These are phyloP conservation scores for Chromis chromis DNA, from an alignment of 2,797 vertebrate genomes.

Conservation along the genomic window DNA sequence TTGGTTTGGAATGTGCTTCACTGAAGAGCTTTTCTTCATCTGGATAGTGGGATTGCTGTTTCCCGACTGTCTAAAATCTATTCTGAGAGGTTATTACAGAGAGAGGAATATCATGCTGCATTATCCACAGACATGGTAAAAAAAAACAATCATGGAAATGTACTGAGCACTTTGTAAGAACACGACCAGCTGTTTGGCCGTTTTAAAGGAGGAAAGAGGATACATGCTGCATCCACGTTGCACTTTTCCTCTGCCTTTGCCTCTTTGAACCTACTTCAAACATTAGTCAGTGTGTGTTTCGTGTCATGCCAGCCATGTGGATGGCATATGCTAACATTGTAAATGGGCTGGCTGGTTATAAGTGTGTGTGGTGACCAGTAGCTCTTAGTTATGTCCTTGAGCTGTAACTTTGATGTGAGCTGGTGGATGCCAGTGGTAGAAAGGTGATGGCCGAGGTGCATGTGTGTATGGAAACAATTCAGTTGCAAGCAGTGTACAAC, in stretches of 20 bases:
- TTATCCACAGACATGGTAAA: conserved; percentile 56
- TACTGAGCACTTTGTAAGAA: conserved; percentile 54
- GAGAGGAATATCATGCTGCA: conserved; percentile 53
- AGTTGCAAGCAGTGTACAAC: conserved; percentile 77
- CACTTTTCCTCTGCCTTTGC: conserved; percentile 74
- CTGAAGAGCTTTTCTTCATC: conserved; percentile 70
- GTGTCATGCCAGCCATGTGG: conserved; percentile 91
- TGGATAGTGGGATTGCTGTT: conserved; percentile 67
- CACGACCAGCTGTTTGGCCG: conserved; percentile 70
- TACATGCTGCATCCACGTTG: conserved; percentile 82
- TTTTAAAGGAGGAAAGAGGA: conserved; percentile 71
- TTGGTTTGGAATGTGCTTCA: conserved; percentile 66
- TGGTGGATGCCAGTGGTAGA: conserved; percentile 45
- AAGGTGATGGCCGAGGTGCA: conserved; percentile 64
- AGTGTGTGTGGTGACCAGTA: conserved; percentile 82
- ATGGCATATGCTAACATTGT: conserved; percentile 89
- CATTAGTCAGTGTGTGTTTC: conserved; percentile 84
- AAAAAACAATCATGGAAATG: conserved; percentile 66
- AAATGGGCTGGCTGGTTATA: conserved; percentile 77
- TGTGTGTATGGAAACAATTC: conserved; percentile 85
- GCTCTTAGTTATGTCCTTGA: conserved; percentile 85
- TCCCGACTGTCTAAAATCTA: conserved; percentile 63
- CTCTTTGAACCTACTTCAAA: conserved; percentile 88
- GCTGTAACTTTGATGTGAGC: conserved; percentile 85
- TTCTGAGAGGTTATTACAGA: conserved; percentile 63